These are phyloP conservation scores for Zaprionus capensis DNA, from an alignment of 1,140 invertebrate genomes.

Conservation along the genomic window DNA sequence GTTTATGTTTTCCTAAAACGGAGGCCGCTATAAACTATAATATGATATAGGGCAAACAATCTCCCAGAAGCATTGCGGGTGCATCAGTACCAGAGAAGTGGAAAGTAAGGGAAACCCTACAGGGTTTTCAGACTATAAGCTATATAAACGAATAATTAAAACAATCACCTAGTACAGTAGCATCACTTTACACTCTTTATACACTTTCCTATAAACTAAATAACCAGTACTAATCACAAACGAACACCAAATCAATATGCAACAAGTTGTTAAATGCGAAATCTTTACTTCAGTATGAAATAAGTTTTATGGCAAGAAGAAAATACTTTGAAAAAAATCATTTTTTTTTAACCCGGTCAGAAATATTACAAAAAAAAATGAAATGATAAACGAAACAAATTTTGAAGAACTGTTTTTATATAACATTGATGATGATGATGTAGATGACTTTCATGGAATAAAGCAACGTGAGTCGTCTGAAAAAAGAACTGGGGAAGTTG, in stretches of 20 bases:
- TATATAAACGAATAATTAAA: constrained; percentile 24
- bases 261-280: constrained; percentile 69
- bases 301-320: constrained; percentile 71
- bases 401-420: constrained; percentile 72
- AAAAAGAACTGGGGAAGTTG: constrained; percentile 2
- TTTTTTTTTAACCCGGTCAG: constrained; percentile 74
- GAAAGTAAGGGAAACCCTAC: constrained; percentile 16
- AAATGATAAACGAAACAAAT: constrained; percentile 5
- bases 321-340: constrained; percentile 46
- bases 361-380: constrained; percentile 56
- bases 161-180: constrained; percentile 52
- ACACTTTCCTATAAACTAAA: constrained; percentile 47
- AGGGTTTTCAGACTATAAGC: constrained; percentile 20
- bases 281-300: constrained; percentile 79
- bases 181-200: constrained; percentile 37
- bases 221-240: constrained; percentile 34
- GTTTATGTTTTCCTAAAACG: constrained; percentile 48
- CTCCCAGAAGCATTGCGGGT: constrained; percentile 28
- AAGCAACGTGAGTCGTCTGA: constrained; percentile 71
- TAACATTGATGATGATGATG: constrained; percentile 73
- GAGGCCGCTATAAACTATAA: constrained; percentile 9
- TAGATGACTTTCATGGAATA: constrained; percentile 74
- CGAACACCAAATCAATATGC: constrained; percentile 55
- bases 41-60: constrained; percentile 29
- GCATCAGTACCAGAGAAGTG: constrained; percentile 50